Base-by-base conservation (phyloP, 2,797 vertebrate species). In the Hoplostethus mediterraneus region DNA sequence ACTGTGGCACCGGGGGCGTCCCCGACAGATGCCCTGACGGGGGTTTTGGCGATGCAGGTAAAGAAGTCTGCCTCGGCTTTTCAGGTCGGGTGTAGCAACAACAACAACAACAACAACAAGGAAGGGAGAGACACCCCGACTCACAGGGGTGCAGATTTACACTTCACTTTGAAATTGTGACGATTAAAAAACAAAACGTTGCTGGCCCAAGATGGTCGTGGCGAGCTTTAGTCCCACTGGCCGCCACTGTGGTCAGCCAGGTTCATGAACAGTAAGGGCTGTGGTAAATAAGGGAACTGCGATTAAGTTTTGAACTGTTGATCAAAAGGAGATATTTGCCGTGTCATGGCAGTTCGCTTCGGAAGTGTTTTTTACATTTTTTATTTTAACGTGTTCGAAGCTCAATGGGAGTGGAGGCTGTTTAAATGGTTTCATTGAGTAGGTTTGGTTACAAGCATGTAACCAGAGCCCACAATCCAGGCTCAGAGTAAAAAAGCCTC, bases 361-460 rank as follows among this genome's bases (percentile, higher is more conserved):
- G 5, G 33, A 33, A 33, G 33, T 11, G 30, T 7, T 14, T 36
- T 0, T 38, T 9, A 17, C 31, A 13, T 36, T 21, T n/a, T 45
- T 48, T 13, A 3, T 63, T 44, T 40, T 10, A 52, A 1, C 69
- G 66, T 55, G 28, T 67, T 77, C 47, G 53, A 55, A 67, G 25
- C 53, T 67, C 65, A 65, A 56, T 9, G 21, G 52, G 16, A 67
- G 58, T 13, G 49, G 12, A 13, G 73, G 49, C 51, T 69, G 63
- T 77, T 80, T 84, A 83, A 84, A 74, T 38, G 52, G 55, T 70
- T 79, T 70, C 85, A 87, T 77, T 86, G 75, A 88, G 57, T 59
- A 77, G 82, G 70, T 84, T 89, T 74, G 64, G 71, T 89, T 87
- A 86, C 83, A 84, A 84, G 73, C 51, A 14, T 84, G 82, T 84